A percentile compares a stretch with the other conserved stretches of the same genome.
Evolutionary conservation across 2,797 vertebrate genomes (phyloP).

Genomic region (Sphenodon punctatus): DNA sequence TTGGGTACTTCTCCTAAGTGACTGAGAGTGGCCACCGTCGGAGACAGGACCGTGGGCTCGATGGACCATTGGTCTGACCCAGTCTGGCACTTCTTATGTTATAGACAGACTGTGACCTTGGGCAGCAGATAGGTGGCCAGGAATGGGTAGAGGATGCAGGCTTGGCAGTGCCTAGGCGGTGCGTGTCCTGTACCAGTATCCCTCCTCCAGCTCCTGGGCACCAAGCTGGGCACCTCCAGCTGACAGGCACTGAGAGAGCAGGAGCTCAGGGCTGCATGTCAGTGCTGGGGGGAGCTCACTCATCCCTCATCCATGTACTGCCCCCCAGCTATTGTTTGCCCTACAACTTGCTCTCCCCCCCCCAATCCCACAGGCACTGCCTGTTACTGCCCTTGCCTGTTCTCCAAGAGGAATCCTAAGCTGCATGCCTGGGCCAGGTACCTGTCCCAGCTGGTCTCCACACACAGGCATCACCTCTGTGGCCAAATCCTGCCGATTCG

Average conservation of each 20-base stretch:
- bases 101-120: not conserved
- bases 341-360: not conserved
- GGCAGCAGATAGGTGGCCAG: not conserved
- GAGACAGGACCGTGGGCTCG: too few relatives aligned
- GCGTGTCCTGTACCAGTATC: not conserved
- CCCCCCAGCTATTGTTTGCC: not conserved
- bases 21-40: too few relatives aligned
- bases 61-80: too few relatives aligned
- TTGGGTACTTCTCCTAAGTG: too few relatives aligned
- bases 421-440: too few relatives aligned
- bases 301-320: not conserved
- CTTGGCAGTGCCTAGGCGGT: not conserved
- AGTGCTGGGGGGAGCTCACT: too few relatives aligned
- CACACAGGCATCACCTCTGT: too few relatives aligned
- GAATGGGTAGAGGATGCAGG: not conserved
- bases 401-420: not conserved
- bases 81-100: too few relatives aligned
- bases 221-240: too few relatives aligned
- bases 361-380: too few relatives aligned
- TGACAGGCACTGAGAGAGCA: constrained; percentile 85
- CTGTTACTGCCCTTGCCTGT: not conserved
- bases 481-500: too few relatives aligned
- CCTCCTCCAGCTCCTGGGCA: constrained; percentile 83
- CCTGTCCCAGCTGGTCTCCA: too few relatives aligned
- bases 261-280: constrained; percentile 56